These are phyloP conservation scores for Urocynchramus pylzowi DNA, from an alignment of 2,113 vertebrate species.

Conservation along the genomic window DNA sequence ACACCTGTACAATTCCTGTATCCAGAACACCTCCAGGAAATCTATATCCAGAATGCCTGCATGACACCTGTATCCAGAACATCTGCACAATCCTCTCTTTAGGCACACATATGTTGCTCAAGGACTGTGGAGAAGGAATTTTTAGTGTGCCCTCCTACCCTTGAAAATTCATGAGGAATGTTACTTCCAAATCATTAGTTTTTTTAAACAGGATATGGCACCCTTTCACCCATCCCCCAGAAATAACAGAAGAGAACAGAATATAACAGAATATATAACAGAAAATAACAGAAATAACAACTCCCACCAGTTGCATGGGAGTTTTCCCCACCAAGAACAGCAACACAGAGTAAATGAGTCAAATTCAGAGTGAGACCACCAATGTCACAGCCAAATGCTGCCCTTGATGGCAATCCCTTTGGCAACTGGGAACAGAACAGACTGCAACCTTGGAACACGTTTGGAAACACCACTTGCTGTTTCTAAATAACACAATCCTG, in stretches of 20 bases:
- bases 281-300: too few species aligned
- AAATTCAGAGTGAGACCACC: neutral
- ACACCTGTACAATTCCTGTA: fast-evolving
- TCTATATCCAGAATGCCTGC: too few species aligned
- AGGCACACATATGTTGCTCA: fast-evolving
- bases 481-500: neutral
- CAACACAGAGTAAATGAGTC: fast-evolving
- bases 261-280: too few species aligned
- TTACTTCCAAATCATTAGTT: neutral
- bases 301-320: fast-evolving
- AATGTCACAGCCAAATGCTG: neutral
- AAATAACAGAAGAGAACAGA: neutral
- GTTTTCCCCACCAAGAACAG: neutral
- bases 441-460: neutral
- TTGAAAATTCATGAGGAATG: neutral
- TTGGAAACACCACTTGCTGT: neutral
- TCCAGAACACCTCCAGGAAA: too few species aligned
- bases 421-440: neutral
- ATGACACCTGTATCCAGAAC: neutral
- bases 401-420: neutral
- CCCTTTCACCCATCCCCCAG: fast-evolving
- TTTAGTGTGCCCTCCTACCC: neutral
- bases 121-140: neutral
- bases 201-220: neutral
- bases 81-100: neutral